A percentile compares a stretch with the other conserved stretches of the same genome.
phyloP scores from a whole-genome alignment of 2,797 vertebrate genomes.

The Argya squamiceps region DNA sequence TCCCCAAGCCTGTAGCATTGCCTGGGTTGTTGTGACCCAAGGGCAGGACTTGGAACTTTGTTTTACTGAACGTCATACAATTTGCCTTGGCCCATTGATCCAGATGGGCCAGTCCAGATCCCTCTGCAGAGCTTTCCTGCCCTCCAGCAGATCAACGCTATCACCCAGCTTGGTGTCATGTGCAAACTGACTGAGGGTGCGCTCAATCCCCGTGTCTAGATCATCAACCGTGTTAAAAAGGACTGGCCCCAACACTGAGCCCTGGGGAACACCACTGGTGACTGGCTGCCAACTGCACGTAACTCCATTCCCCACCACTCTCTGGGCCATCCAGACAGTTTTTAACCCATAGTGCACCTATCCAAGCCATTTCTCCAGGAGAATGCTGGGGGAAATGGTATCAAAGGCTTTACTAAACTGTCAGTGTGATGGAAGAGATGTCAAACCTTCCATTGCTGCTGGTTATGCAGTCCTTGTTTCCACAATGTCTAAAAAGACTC shows the following conservation, averaged over 20 bases:
- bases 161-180: accelerated
- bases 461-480: background rate
- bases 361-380: background rate
- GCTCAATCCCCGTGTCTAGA: background rate
- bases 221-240: background rate
- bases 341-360: accelerated
- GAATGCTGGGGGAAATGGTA: background rate
- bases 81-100: accelerated
- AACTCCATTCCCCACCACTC: background rate
- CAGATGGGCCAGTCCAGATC: background rate
- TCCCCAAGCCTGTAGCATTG: accelerated
- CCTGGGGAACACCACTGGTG: background rate
- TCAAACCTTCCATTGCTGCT: background rate
- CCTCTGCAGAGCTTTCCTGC: background rate
- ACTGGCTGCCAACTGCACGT: accelerated
- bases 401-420: background rate
- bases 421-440: background rate
- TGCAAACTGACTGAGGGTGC: background rate
- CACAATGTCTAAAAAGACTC: background rate
- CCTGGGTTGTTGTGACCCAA: background rate
- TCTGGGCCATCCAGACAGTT: background rate
- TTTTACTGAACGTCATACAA: background rate
- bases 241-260: background rate
- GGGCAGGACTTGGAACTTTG: accelerated
- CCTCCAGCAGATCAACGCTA: background rate